These are phyloP conservation scores for Teleogryllus oceanicus DNA, from an alignment of 2,888 invertebrate species.

Conservation along the genomic window DNA sequence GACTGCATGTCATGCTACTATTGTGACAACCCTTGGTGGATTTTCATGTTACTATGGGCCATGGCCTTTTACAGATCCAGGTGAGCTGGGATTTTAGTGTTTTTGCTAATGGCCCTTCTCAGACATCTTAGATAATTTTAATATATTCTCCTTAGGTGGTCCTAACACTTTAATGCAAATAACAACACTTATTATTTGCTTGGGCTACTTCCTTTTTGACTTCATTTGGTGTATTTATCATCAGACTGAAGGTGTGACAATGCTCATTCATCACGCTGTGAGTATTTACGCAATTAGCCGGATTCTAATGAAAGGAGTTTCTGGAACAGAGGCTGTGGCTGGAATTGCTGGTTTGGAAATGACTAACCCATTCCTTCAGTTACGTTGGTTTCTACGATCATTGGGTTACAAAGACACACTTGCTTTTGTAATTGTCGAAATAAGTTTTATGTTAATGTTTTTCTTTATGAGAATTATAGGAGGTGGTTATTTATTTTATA, in stretches of 20 bases:
- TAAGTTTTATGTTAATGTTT: conserved; percentile 53
- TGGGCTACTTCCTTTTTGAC: conserved; percentile 63
- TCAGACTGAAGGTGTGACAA: conserved; percentile 52
- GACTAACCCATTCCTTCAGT: conserved; percentile 61
- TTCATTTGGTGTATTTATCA: conserved; percentile 57
- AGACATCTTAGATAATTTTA: not conserved
- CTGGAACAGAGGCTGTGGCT: conserved; percentile 40
- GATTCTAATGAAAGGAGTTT: conserved; percentile 51
- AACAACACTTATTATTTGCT: conserved; percentile 54
- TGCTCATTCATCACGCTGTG: conserved; percentile 56
- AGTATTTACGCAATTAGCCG: conserved; percentile 53
- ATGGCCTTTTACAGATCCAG: conserved; percentile 37
- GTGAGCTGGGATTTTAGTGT: conserved; percentile 30
- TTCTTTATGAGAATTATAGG: conserved; percentile 52
- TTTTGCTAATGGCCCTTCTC: not conserved
- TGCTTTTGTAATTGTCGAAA: conserved; percentile 52
- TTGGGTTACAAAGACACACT: conserved; percentile 51
- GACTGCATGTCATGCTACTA: conserved; percentile 36
- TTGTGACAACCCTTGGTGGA: conserved; percentile 35
- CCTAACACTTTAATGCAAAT: conserved; percentile 45
- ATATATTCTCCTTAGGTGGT: conserved; percentile 39
- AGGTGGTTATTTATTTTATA: conserved; percentile 52
- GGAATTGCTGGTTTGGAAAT: conserved; percentile 57
- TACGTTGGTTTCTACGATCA: conserved; percentile 59
- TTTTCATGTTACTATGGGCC: conserved; percentile 35